Base-by-base conservation (phyloP, 2,797 vertebrate species). In the Schizothorax lantsangensis region DNA sequence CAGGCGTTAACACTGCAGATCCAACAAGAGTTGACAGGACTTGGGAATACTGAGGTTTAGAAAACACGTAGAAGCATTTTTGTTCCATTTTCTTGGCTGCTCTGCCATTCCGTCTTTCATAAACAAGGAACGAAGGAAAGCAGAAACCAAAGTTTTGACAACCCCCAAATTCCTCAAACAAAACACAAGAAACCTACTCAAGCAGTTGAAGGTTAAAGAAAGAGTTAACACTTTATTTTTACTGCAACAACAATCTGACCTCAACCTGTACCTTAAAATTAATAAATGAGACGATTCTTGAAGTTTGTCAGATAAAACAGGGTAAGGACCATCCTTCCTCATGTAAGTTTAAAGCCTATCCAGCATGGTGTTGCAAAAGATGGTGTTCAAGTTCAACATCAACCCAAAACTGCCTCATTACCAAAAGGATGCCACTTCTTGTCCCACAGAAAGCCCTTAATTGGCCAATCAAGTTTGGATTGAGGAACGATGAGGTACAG, bases 121-220 rank as follows among this genome's bases (percentile, higher is more conserved):
- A 49, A 47, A 23, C 59, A 23, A 49, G 30, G 43, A 49, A 49
- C 6, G 17, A 83, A 83, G 54, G n/a, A 64, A 84, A 64, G 45
- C 15, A 57, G 49, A 83, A 57, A 83, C 52, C 64, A 54, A 57
- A 6, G 14, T 79, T 78, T 38, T 79, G 57, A 30, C 38, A 79
- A 64, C 38, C n/a, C 15, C 9, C 38, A 17, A n/a, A 79, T 79
- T 79, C 54, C 77, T 79, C 14, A 64, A 45, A 59, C 38, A 64
- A 64, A 45, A 43, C 0, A 0, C 4, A 79, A 79, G 38, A 62
- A 62, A 26, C 7, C 14, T 62, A 43, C n/a, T 38, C 10, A 54
- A 12, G 19, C 9, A 23, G 74, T 19, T 62, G 8, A 59, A 10
- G 36, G 38, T 62, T 59, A 26, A 30, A 77, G 4, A 77, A 59